Conservation (phyloP, 2,113 vertebrate species). For the Sarotherodon lohbergeri region DNA sequence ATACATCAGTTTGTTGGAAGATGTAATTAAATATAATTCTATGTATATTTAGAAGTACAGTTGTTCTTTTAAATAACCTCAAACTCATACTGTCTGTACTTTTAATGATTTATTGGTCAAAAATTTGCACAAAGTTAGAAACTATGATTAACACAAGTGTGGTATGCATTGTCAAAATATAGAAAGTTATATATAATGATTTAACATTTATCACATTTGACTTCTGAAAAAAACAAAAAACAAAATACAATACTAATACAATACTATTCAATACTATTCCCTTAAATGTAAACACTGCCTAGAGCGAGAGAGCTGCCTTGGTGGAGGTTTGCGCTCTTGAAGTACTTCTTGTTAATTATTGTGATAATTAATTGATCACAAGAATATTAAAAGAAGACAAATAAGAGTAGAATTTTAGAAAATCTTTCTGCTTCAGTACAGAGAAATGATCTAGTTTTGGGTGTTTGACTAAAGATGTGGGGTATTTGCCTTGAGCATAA, state of each 20-base stretch:
- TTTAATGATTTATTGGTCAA: not conserved
- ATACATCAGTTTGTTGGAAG: not conserved
- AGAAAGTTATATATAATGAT: not conserved
- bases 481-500: slow-evolving; percentile 27
- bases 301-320: not conserved
- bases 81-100: not conserved
- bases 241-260: not conserved
- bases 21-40: not conserved
- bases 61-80: not conserved
- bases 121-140: not conserved
- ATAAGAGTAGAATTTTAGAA: not conserved
- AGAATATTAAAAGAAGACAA: slow-evolving; percentile 3
- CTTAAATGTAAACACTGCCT: not conserved
- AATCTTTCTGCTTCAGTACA: not conserved
- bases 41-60: not conserved
- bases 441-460: slow-evolving; percentile 2
- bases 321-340: not conserved
- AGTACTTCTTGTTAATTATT: not conserved
- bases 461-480: slow-evolving; percentile 22
- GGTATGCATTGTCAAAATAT: not conserved
- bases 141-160: not conserved
- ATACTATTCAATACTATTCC: not conserved
- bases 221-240: not conserved
- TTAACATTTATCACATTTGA: not conserved
- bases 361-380: slow-evolving; percentile 3